Base-by-base conservation (phyloP, 2,113 vertebrate species). In the Rhynchomys soricoides region DNA sequence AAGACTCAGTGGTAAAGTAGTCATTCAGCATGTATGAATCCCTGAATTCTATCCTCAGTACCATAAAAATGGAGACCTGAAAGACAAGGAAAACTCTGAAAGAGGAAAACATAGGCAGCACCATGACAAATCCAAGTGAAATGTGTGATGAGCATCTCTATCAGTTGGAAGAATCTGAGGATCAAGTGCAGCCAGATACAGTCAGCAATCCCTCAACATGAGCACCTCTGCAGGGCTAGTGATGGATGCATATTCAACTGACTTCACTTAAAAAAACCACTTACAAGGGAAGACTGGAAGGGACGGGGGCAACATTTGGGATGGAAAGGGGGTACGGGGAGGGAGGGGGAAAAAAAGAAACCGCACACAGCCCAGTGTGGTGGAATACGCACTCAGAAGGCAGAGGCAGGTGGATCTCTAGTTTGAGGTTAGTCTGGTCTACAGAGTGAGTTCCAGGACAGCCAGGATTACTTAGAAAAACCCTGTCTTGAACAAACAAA, bases 211-310 rank as follows among this genome's bases (percentile, higher is more conserved):
- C n/a, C 22, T 40, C 8, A 5, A 26, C 0, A 24, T 19, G 31
- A n/a, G 31, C 40, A 34, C 85, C 71, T 73, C 52, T 52, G 22
- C 3, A 21, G 31, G 85, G 59, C 50, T 79, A 82, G 37, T 0
- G 6, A 50, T 29, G 1, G 40, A 10, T 4, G 11, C 15, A 45
- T 7, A 8, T 0, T 16, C 71, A 50, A 45, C 0, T 73, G 34
- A 78, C 5, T 43, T 29, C 19, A 66, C 34, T 24, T 21, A 43
- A 1, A 13, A 13, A 3, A 16, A 13, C 7, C 31, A 11, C 0
- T 40, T 13, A n/a, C 29, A 31, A n/a, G 64, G 64, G 64, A 4
- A 26, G 9, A 31, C 66, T 68, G 31, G 66, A 68, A 68, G 66
- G 66, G 31, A 34, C 2, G 13, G 15, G 31, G 66, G 31, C 31